These are phyloP conservation scores for Byasa hedistus DNA, from an alignment of 2,888 invertebrate species.

Conservation along the genomic window DNA sequence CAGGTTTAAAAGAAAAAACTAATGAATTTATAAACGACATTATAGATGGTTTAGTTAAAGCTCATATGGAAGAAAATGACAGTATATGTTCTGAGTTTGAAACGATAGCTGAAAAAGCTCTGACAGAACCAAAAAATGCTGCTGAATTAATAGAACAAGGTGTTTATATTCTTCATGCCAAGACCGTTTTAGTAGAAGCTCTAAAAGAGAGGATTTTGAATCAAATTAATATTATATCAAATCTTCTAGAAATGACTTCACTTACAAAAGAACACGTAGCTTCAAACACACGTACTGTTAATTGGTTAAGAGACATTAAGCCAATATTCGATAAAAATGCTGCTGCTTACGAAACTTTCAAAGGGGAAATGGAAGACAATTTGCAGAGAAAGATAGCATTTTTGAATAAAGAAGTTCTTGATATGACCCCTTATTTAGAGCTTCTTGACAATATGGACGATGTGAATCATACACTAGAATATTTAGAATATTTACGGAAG, in stretches of 20 bases:
- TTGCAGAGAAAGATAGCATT: conserved; percentile 84
- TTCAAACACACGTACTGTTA: conserved; percentile 89
- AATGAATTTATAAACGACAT: conserved; percentile 81
- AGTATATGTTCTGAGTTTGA: conserved; percentile 87
- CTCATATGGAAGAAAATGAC: conserved; percentile 83
- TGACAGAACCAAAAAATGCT: conserved; percentile 87
- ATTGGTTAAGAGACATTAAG: conserved; percentile 90
- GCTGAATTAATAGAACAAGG: conserved; percentile 90
- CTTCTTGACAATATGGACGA: conserved; percentile 93
- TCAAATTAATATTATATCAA: conserved; percentile 83
- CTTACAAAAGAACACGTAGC: conserved; percentile 87
- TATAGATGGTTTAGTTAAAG: conserved; percentile 81
- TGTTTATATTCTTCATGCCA: conserved; percentile 88
- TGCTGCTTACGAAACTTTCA: conserved; percentile 87
- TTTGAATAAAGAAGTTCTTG: conserved; percentile 85
- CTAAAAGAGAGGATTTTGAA: conserved; percentile 85
- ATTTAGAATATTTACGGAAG: conserved; percentile 87
- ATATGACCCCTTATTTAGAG: conserved; percentile 86
- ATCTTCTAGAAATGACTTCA: conserved; percentile 87
- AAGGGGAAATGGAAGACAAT: conserved; percentile 91
- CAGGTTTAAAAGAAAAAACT: conserved; percentile 80
- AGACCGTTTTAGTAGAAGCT: conserved; percentile 84
- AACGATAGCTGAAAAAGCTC: conserved; percentile 83
- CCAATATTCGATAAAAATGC: conserved; percentile 91
- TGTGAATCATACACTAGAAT: conserved; percentile 86